A percentile compares a stretch with the other conserved stretches of the same genome.
Evolutionary conservation across 1,140 invertebrate species (phyloP).

Genomic region (Macrotrachela quadricornifera): DNA sequence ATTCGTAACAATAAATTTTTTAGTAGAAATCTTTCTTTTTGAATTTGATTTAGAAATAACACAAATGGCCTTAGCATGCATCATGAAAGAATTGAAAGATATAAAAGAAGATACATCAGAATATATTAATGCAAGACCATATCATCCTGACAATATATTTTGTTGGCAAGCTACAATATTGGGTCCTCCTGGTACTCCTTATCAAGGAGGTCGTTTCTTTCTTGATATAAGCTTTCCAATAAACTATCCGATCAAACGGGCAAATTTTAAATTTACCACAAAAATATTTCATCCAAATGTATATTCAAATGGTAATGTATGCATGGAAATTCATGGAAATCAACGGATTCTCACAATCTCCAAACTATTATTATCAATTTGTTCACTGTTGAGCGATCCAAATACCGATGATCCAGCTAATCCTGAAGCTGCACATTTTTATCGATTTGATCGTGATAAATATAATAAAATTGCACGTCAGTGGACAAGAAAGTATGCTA

Average conservation of each 20-base stretch:
- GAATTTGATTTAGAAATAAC: too few species aligned
- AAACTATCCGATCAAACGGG: conserved; percentile 25
- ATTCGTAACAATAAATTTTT: too few species aligned
- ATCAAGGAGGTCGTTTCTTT: conserved; percentile 50
- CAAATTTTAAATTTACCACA: conserved; percentile 59
- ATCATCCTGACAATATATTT: too few species aligned
- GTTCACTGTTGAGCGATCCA: conserved; percentile 7
- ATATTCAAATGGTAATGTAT: conserved; percentile 29
- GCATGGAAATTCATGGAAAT: conserved; percentile 30
- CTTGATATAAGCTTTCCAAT: conserved; percentile 45
- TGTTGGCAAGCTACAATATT: conserved; percentile 25
- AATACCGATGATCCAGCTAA: conserved; percentile 56
- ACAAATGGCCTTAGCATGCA: too few species aligned
- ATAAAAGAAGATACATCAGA: too few species aligned
- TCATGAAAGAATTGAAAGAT: too few species aligned
- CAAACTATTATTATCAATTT: conserved; percentile 14
- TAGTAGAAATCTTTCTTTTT: too few species aligned
- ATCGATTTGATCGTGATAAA: conserved; percentile 83
- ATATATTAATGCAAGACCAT: too few species aligned
- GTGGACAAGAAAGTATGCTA: conserved; percentile 95
- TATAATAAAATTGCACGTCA: conserved; percentile 87
- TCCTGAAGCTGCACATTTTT: conserved; percentile 90
- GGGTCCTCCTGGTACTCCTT: conserved; percentile 31
- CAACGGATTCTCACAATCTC: conserved; percentile 30
- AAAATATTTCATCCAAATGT: conserved; percentile 31